Base-by-base conservation (phyloP, 2,888 invertebrate genomes). In the Tanytarsus gracilentus region DNA sequence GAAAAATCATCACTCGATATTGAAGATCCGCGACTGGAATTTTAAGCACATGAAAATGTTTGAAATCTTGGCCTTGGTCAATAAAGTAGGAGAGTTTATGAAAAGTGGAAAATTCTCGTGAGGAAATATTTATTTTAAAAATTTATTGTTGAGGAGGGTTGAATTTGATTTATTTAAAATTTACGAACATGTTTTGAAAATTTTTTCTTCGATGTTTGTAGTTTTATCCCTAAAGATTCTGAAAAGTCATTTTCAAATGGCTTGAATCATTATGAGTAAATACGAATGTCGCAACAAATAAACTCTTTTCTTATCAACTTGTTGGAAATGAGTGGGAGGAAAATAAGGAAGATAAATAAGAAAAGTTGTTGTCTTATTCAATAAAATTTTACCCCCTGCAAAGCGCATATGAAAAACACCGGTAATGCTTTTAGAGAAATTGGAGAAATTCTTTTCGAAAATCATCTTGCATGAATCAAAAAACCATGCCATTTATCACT, bases 401-500 rank as follows among this genome's bases (percentile, higher is more conserved):
- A 40, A 39, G 21, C 21, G 27, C 55, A 55, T 39, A 26, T 40
- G 14, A 55, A 55, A 33, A 14, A 40, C 18, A 23, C n/a, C n/a
- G n/a, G 14, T 23, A 44, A 56, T 56, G 58, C 58, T 58, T 48
- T 58, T 58, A 58, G 16, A 21, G 14, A 58, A 48, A 58, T 58
- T 58, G 27, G n/a, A 25, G 25, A 53, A 53, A 21, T 25, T 21
- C 44, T 40, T 56, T 39, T 25, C 5, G 40, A 7, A 21, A 44
- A 49, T 27, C 26, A 8, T 26, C 14, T n/a, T 14, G 21, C 25
- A 48, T 58, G 58, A 58, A 58, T 58, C 58, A 58, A 30, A 30
- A 58, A n/a, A n/a, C 48, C 58, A 16, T 48, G 11, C 30, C 58
- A 48, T 58, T 58, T 58, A 58, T 58, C 58, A 58, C 48, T 53